Conservation (phyloP, 2,113 vertebrate species). For the Struthidea cinerea region DNA sequence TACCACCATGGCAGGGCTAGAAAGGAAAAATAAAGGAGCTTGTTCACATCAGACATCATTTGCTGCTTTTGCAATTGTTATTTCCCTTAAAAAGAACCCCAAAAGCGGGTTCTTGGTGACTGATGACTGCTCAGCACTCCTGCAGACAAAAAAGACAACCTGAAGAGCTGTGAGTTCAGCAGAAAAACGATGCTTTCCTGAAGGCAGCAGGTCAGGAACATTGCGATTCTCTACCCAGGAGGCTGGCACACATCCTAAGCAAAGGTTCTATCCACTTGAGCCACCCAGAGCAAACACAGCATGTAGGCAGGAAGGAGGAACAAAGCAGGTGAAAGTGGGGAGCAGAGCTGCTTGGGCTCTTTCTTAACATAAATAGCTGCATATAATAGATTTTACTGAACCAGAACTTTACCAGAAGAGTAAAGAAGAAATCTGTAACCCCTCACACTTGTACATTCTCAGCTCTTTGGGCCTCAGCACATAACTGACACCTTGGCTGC, state of each 20-base stretch:
- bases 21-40: background rate
- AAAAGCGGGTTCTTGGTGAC: background rate
- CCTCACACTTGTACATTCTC: background rate
- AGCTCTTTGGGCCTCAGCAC: background rate
- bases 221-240: background rate
- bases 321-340: background rate
- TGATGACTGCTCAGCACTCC: fast-evolving
- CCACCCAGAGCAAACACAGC: background rate
- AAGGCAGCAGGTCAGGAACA: background rate
- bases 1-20: background rate
- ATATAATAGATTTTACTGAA: background rate
- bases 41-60: background rate
- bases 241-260: background rate
- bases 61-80: background rate
- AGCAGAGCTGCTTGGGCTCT: background rate
- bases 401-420: background rate
- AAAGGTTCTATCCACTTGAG: background rate
- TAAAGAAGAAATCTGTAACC: background rate
- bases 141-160: background rate
- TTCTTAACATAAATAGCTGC: background rate
- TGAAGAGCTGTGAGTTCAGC: background rate
- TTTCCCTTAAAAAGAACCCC: background rate
- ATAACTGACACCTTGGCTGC: background rate
- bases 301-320: background rate
- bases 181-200: fast-evolving